A percentile compares a stretch with the other conserved stretches of the same genome.
phyloP scores from a whole-genome alignment of 92 coral and sea anemone species.

The Epizoanthus illoricatus region DNA sequence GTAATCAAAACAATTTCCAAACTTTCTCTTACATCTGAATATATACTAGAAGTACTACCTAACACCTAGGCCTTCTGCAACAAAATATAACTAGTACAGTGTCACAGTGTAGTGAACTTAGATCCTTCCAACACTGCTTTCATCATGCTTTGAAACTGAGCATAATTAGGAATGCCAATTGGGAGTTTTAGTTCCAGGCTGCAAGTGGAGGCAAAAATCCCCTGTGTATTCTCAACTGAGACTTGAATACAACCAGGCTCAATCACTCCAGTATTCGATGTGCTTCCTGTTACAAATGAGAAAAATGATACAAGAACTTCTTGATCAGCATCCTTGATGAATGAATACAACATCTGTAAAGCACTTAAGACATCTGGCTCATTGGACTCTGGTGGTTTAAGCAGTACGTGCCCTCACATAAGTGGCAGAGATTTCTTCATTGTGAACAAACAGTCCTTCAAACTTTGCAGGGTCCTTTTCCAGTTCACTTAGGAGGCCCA shows the following conservation, averaged over 20 bases:
- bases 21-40: no score
- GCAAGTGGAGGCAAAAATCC: slow-evolving; percentile 48
- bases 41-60: no score
- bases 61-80: no score
- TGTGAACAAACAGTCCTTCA: slow-evolving; percentile 42
- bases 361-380: slow-evolving; percentile 39
- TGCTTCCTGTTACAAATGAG: slow-evolving; percentile 52
- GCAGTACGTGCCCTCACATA: slow-evolving; percentile 44
- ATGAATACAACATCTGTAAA: slow-evolving; percentile 51
- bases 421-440: slow-evolving; percentile 12
- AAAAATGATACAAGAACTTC: slow-evolving; percentile 41
- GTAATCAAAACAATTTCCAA: no score
- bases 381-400: slow-evolving; percentile 44
- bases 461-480: slow-evolving; percentile 49
- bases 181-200: slow-evolving; percentile 43
- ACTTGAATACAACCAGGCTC: slow-evolving; percentile 52
- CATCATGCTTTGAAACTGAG: no score
- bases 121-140: no score
- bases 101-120: no score
- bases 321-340: slow-evolving; percentile 46
- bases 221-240: slow-evolving; percentile 38
- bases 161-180: no score
- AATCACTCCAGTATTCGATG: slow-evolving; percentile 48
- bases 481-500: slow-evolving; percentile 43
- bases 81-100: no score